These are phyloP conservation scores for Spodoptera frugiperda DNA, from an alignment of 1,140 invertebrate genomes.

Conservation along the genomic window DNA sequence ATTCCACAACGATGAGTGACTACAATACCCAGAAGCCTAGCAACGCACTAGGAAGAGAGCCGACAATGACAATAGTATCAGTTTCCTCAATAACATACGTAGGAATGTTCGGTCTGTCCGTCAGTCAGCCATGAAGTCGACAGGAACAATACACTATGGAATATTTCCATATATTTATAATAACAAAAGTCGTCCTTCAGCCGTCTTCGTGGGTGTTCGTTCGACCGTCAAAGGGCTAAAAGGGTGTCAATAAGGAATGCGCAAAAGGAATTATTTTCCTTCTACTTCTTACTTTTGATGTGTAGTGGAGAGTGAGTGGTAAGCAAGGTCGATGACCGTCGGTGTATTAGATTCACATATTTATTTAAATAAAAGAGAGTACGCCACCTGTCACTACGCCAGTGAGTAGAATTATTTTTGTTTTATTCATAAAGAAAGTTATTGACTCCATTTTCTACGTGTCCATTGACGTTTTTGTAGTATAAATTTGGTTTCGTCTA, in stretches of 20 bases:
- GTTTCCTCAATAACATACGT: background rate
- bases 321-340: background rate
- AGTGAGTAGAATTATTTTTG: too few relatives aligned
- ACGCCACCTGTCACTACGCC: too few relatives aligned
- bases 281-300: constrained; percentile 7
- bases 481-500: too few relatives aligned
- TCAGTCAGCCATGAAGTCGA: background rate
- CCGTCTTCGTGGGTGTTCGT: background rate
- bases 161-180: constrained; percentile 29
- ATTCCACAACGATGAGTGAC: too few relatives aligned
- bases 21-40: too few relatives aligned
- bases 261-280: constrained; percentile 13
- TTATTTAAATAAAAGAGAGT: background rate
- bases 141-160: background rate
- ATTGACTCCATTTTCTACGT: too few relatives aligned
- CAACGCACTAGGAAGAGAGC: background rate
- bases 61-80: too few relatives aligned
- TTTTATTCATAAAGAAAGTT: too few relatives aligned
- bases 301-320: background rate
- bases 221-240: constrained; percentile 25
- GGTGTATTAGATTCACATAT: background rate
- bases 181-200: constrained; percentile 22
- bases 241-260: constrained; percentile 33
- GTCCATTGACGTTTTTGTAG: too few relatives aligned
- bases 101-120: background rate